Evolutionary conservation across 2,113 vertebrate genomes (phyloP), one percentile per base, ranked within the genome.

Genomic region (Cisticola juncidis): DNA sequence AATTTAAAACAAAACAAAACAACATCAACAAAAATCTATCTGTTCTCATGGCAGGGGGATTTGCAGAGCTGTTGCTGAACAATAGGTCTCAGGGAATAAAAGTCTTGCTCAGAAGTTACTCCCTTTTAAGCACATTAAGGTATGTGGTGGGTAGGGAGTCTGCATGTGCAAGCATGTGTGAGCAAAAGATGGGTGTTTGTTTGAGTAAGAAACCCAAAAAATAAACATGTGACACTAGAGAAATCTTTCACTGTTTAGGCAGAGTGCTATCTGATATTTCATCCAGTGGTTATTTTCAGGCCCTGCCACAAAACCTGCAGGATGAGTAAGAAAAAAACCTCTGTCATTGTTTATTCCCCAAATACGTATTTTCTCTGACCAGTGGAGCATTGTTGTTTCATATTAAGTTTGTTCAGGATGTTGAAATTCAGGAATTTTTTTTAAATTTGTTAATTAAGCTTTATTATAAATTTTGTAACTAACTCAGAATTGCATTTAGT

Each of bases 1-100:
- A 96, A 95, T 95, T 94, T 95, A 86, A 94, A 80, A 90, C 45
- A 90, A 94, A 94, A 90, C 45, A 90, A 94, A 94, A 93, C 57
- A 92, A 86, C 70, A 92, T 92, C 77, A 89, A 86, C 64, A 85
- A 26, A 84, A 93, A 40, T 57, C 60, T 93, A 45, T 81, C 62
- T 86, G 56, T 86, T 96, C 91, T 95, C 35, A 42, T 62, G 69
- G 68, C 38, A 74, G 50, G 48, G 68, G 72, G 71, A 56, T 92
- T 93, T 95, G 62, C 36, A 54, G 81, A 40, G 53, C 36, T 82
- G 48, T 72, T 92, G 42, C 65, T 71, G 81, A 80, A 77, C 71
- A 91, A 76, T 76, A 79, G 81, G 48, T 78, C 29, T 79, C 60
- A 56, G 33, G 44, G 29, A 36, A 71, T 35, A 71, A 84, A 88